Conservation (phyloP, 2,113 vertebrate genomes). For the Macaca mulatta region DNA sequence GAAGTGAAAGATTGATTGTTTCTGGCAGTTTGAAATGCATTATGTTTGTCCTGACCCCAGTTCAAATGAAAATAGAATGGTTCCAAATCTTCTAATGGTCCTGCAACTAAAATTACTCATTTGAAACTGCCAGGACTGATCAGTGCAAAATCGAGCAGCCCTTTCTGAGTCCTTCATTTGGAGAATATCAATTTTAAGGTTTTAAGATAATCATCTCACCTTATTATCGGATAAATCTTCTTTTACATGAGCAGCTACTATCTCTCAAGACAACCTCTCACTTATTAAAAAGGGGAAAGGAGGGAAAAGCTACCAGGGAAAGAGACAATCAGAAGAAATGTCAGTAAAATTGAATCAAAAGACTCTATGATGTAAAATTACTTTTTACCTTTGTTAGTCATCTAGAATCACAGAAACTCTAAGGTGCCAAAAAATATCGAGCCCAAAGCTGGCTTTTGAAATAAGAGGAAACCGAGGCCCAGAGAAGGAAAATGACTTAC, state of each 20-base stretch:
- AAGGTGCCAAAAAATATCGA: neutral
- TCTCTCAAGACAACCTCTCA: slow-evolving; percentile 2
- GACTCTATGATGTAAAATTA: slow-evolving; percentile 26
- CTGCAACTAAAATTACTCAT: slow-evolving; percentile 57
- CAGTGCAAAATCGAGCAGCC: neutral
- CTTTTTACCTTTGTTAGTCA: neutral
- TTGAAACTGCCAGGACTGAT: slow-evolving; percentile 59
- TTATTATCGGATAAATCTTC: slow-evolving; percentile 60
- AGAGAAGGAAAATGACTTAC: neutral
- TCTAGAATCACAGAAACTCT: slow-evolving; percentile 34
- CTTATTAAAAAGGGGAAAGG: slow-evolving; percentile 1
- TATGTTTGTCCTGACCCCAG: slow-evolving; percentile 56
- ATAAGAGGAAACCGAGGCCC: neutral
- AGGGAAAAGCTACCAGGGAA: neutral
- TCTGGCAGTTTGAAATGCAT: slow-evolving; percentile 30
- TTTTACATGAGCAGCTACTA: slow-evolving; percentile 44
- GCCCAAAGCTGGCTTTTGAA: slow-evolving; percentile 11
- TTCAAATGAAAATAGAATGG: slow-evolving; percentile 41
- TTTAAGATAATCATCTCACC: slow-evolving; percentile 49
- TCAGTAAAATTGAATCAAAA: slow-evolving; percentile 48
- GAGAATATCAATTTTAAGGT: slow-evolving; percentile 51
- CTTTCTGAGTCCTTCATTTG: slow-evolving; percentile 45
- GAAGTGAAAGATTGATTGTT: slow-evolving; percentile 26
- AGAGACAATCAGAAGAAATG: slow-evolving; percentile 38
- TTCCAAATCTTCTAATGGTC: slow-evolving; percentile 7